Evolutionary conservation across 2,888 invertebrate species (phyloP).

Genomic region (Drosophila vallismaia): DNA sequence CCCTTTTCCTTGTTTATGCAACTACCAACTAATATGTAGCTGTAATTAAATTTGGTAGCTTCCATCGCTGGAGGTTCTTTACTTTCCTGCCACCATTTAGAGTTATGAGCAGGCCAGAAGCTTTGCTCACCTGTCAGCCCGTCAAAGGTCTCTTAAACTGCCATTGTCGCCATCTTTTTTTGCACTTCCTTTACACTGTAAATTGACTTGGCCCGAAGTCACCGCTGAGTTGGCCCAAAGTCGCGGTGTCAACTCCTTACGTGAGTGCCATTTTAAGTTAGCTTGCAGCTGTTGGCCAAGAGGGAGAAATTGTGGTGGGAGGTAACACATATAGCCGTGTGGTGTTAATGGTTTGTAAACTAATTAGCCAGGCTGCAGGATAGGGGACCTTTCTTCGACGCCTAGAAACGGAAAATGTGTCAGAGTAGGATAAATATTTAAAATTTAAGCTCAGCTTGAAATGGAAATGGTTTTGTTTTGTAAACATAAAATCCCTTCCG

Average conservation of each 20-base stretch:
- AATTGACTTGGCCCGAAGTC: constrained; percentile 47
- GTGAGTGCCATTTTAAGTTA: constrained; percentile 28
- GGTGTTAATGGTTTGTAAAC: constrained; percentile 40
- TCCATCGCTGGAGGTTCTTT: constrained; percentile 6
- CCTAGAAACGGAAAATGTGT: background rate
- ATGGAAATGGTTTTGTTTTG: background rate
- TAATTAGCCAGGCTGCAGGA: constrained; percentile 11
- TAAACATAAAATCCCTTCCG: background rate
- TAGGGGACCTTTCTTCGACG: constrained; percentile 7
- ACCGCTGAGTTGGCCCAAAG: constrained; percentile 24
- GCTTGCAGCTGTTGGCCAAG: background rate
- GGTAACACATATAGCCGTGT: constrained; percentile 6
- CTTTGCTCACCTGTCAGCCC: constrained; percentile 53
- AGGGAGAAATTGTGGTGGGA: background rate
- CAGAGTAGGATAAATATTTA: background rate
- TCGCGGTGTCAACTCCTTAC: constrained; percentile 29
- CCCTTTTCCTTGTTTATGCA: constrained; percentile 57
- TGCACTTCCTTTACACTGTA: constrained; percentile 39
- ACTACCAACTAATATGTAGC: constrained; percentile 67
- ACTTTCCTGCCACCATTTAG: constrained; percentile 8
- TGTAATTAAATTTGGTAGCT: constrained; percentile 72
- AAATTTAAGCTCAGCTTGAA: background rate
- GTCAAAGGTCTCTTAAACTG: background rate
- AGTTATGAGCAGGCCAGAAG: constrained; percentile 33
- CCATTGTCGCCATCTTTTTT: constrained; percentile 12